Base-by-base conservation (phyloP, 2,797 vertebrate species). In the Steatocranus sp. region DNA sequence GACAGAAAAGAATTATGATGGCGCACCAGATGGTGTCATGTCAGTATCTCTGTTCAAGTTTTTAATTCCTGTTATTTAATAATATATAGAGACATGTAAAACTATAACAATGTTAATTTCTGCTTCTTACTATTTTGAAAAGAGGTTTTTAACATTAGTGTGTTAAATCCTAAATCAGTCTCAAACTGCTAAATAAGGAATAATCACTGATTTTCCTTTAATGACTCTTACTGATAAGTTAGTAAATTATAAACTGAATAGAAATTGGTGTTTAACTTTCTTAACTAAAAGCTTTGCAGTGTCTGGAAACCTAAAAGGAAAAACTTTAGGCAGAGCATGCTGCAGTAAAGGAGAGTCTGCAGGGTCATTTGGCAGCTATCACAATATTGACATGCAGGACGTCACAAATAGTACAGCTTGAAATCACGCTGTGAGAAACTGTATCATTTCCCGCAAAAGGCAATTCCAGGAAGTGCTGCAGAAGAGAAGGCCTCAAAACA, bases 391-490 rank as follows among this genome's bases (percentile, higher is more conserved):
- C 75, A 48, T 68, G 43, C 12, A 58, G 75, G 75, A 84, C 78
- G 80, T 84, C 75, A 76, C 53, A 78, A 70, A 82, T 80, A 78
- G 82, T 83, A 58, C 77, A 87, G 54, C 84, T 88, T 77, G 75
- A 80, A 77, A 75, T 84, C 80, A 66, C 18, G 76, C 84, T 90
- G 86, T 51, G 84, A 91, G 78, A 85, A 89, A 81, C 36, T 1
- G 30, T n/a, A 41, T 83, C 80, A n/a, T 87, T 83, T 85, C 61
- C 17, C 66, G 23, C 18, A 68, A 76, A 84, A 83, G 50, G 61
- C 50, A 36, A 38, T 90, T 89, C 89, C 86, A 81, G 86, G 90
- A 92, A 93, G 77, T 73, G 56, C 54, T 58, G 73, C 11, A 75
- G 81, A 78, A 75, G 78, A 86, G 18, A 38, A 79, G 66, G 10